phyloP scores from a whole-genome alignment of 2,888 invertebrate species.

The Corythucha ciliata region DNA sequence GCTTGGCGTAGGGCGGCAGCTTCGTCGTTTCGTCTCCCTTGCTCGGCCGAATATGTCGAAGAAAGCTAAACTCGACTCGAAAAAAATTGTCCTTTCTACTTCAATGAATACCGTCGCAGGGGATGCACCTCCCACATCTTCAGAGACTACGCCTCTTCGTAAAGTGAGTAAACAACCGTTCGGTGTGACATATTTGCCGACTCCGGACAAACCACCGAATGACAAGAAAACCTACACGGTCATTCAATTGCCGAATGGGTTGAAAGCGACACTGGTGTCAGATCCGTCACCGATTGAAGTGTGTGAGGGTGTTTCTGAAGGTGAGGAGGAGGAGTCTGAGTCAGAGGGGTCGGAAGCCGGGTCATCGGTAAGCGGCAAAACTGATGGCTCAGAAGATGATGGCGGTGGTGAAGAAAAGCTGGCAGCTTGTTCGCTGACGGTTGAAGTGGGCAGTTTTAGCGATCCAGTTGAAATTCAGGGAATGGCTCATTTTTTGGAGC shows the following conservation, averaged over 20 bases:
- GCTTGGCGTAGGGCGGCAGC: no score
- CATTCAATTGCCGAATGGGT: constrained; percentile 33
- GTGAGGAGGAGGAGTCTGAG: constrained; percentile 15
- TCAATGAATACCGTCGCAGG: no score
- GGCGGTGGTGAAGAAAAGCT: constrained; percentile 38
- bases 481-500: constrained; percentile 76
- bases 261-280: constrained; percentile 34
- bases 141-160: no score
- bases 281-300: no score
- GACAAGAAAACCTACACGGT: constrained; percentile 62
- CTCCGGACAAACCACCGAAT: constrained; percentile 61
- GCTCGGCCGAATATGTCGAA: no score
- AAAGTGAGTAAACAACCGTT: no score
- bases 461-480: constrained; percentile 69
- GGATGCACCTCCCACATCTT: no score
- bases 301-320: constrained; percentile 21
- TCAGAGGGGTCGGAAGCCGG: not conserved
- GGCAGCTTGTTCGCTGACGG: constrained; percentile 65
- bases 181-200: constrained; percentile 35
- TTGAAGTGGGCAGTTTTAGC: constrained; percentile 69
- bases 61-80: not conserved
- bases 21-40: no score
- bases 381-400: constrained; percentile 24
- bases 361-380: constrained; percentile 2
- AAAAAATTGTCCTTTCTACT: not conserved